Percentiles rank a stretch among this genome's conserved stretches.
These are phyloP conservation scores for Phortica magna DNA, from an alignment of 2,888 invertebrate species.

Conservation along the genomic window DNA sequence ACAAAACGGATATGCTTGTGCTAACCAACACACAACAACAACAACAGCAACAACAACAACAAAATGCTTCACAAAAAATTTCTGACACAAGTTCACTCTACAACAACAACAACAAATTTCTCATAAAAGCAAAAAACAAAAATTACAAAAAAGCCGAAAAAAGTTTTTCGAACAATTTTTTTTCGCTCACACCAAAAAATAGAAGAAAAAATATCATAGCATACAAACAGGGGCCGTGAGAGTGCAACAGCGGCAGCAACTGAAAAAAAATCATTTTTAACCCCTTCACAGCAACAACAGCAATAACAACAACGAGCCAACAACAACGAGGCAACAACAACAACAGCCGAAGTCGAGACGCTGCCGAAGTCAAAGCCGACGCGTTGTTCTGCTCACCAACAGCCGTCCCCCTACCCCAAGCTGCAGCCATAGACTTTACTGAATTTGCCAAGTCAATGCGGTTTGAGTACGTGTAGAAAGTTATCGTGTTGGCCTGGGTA, in stretches of 20 bases:
- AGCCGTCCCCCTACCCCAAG: not conserved
- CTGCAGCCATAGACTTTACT: not conserved
- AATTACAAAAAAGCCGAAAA: slow-evolving; percentile 48
- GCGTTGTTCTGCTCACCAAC: not conserved
- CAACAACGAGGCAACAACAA: slow-evolving; percentile 32
- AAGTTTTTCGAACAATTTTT: slow-evolving; percentile 33
- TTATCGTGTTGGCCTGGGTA: not conserved
- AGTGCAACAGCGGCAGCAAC: slow-evolving; percentile 42
- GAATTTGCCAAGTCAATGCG: slow-evolving; percentile 24
- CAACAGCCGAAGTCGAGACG: slow-evolving; percentile 41
- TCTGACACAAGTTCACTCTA: slow-evolving; percentile 51
- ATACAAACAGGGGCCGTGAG: not conserved
- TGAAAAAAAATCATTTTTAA: slow-evolving; percentile 66
- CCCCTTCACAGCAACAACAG: slow-evolving; percentile 61
- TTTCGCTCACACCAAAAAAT: slow-evolving; percentile 54
- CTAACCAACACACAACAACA: slow-evolving; percentile 63
- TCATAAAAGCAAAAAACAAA: slow-evolving; percentile 55
- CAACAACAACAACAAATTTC: slow-evolving; percentile 48
- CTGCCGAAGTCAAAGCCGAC: slow-evolving; percentile 42
- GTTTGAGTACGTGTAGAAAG: not conserved
- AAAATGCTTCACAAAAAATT: slow-evolving; percentile 39
- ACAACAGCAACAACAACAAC: slow-evolving; percentile 46
- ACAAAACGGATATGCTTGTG: slow-evolving; percentile 63
- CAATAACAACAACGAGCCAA: slow-evolving; percentile 25
- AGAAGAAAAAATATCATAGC: slow-evolving; percentile 39